phyloP scores from a whole-genome alignment of 2,113 vertebrate species.

The Boleophthalmus pectinirostris region DNA sequence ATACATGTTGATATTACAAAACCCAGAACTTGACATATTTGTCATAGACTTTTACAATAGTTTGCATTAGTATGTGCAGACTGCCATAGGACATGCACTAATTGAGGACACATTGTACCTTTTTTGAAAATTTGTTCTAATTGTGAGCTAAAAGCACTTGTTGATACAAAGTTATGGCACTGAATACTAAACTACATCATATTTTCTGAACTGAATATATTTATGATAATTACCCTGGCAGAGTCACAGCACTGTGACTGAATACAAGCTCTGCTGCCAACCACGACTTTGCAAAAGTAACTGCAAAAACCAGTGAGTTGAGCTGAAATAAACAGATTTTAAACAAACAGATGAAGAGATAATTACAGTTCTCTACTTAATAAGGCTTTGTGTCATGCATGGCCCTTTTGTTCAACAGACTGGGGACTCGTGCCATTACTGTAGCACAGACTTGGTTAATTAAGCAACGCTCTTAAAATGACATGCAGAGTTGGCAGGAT shows the following conservation, averaged over 20 bases:
- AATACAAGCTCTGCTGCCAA: constrained; percentile 39
- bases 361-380: constrained; percentile 54
- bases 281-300: constrained; percentile 23
- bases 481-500: constrained; percentile 18
- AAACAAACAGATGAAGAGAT: constrained; percentile 49
- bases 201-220: constrained; percentile 49
- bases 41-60: not conserved
- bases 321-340: constrained; percentile 48
- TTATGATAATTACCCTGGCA: constrained; percentile 53
- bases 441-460: constrained; percentile 33
- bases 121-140: not conserved
- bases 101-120: not conserved
- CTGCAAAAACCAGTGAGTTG: constrained; percentile 37
- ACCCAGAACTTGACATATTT: not conserved
- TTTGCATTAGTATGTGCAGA: not conserved
- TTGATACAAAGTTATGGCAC: constrained; percentile 11
- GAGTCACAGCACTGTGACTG: constrained; percentile 28
- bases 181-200: constrained; percentile 40
- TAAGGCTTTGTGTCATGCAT: constrained; percentile 27
- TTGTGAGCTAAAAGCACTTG: not conserved
- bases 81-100: not conserved
- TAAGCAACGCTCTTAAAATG: constrained; percentile 26
- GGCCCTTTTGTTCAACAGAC: constrained; percentile 23
- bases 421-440: constrained; percentile 19
- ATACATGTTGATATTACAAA: too few species aligned